Evolutionary conservation across 2,113 vertebrate species (phyloP), one percentile per base, ranked within the genome.

Genomic region (Psettodes erumei): DNA sequence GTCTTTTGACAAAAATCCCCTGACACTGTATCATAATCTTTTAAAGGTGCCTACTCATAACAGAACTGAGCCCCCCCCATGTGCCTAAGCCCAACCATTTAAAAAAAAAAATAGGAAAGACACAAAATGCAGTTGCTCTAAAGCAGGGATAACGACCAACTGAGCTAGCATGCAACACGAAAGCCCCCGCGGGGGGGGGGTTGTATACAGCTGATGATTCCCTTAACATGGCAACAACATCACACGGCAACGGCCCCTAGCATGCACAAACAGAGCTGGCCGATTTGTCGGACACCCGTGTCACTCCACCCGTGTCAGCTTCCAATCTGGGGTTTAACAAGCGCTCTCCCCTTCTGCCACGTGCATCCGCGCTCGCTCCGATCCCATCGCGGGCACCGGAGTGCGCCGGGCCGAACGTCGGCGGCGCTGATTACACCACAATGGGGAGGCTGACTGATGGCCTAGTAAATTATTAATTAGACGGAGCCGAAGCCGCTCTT

Each of bases 401-500:
- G 82, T 58, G 77, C 62, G 23, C 53, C 50, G 25, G 73, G 75
- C 61, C 71, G 77, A 82, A 56, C 42, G 61, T 64, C 21, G 63
- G 70, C 33, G 77, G 76, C 53, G 79, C 86, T 89, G 88, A 91
- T 91, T 91, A 87, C 58, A 80, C 78, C 88, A 89, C 88, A 89
- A 88, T 77, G 76, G 88, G 76, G 84, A 77, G 81, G 73, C 79
- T 92, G 93, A 94, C 83, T 89, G 92, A 94, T 93, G 91, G 87
- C 78, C 87, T 91, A 84, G 90, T 95, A 93, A 95, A 95, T 95
- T 94, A 92, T 95, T 94, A 94, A 94, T 94, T 92, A 94, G 92
- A 90, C 87, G 71, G 89, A 89, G 90, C 80, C 88, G 90, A 93
- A 90, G 84, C 85, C 45, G 88, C 82, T 92, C 92, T 91, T 93